Base-by-base conservation (phyloP, 2,888 invertebrate genomes). In the Operophtera brumata region DNA sequence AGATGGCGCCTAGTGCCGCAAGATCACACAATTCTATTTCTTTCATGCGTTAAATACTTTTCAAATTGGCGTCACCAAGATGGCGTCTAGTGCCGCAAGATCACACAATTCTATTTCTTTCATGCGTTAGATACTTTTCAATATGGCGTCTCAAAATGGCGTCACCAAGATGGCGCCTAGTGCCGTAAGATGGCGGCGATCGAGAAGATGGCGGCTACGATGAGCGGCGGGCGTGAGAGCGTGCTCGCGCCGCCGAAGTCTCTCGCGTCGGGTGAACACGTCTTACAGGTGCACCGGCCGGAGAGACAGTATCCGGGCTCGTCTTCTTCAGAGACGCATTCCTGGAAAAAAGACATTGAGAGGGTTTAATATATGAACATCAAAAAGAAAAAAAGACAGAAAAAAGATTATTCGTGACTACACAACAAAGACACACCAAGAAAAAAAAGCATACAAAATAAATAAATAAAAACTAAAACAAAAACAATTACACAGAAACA, bases 241-340 rank as follows among this genome's bases (percentile, higher is more conserved):
- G 78, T 69, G 65, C 72, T 77, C 1, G 82, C 84, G 14, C 75
- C 82, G 25, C 78, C 81, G 57, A 86, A 89, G 65, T 88, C 89
- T 7, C 70, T 74, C 0, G 84, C 84, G 58, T 89, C 86, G 0
- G 89, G 89, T 0, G 80, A 69, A 51, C 90, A 91, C 0, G 79
- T 87, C 66, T 85, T 84, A 69, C 91, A 91, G 0, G 87, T 89
- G 63, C 91, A 91, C 13, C 84, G 78, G 0, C 88, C 89, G 0
- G 80, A 69, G 0, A 84, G 69, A 58, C 91, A 90, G 70, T 84
- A 88, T 0, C 90, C 90, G 0, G 84, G 87, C 56, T 89, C 86
- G 39, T 86, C 80, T 59, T 86, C 85, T 56, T 90, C 90, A 1
- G 84, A 86, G 1, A 89, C 84, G 52, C 90, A 91, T 77, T 91